Base-by-base conservation (phyloP, 2,797 vertebrate genomes). In the Hydrolagus colliei region DNA sequence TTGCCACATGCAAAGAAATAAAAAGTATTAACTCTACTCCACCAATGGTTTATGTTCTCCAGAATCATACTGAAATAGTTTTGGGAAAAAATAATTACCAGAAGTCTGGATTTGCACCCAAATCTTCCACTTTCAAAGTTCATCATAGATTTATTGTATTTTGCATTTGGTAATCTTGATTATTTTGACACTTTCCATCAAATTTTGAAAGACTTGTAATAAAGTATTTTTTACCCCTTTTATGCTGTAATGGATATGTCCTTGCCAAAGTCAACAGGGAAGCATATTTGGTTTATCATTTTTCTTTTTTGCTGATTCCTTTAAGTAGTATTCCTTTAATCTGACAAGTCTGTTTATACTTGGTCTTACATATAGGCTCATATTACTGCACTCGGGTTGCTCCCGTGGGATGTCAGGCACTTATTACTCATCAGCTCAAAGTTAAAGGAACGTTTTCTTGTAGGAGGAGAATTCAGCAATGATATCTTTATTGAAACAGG, bases 181-280 rank as follows among this genome's bases (percentile, higher is more conserved):
- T 63, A 84, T 52, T 52, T 52, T 77, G 52, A 20, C 20, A 77
- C 41, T 77, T 77, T 20, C 75, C n/a, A 20, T 77, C 18, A 77
- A 77, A 77, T 61, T 82, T 71, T 52, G n/a, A 1, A 22, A 41
- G 41, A 71, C 65, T 52, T 84, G 16, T 65, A 18, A 22, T 82
- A 65, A 68, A 82, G 62, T 71, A 3, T 52, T 52, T 84, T 35
- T 20, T 84, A 35, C 52, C 65, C 52, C 8, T 41, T 76, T 75
- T 20, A 76, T 20, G 10, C 74, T 82, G 10, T 35, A 71, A 9
- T 20, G 1, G 35, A 59, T 14, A n/a, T 32, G 79, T 84, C 79
- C 67, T n/a, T 71, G 79, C 79, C 79, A 84, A 84, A 84, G 18
- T 71, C 63, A 82, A 71, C 65, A 84, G 68, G 79, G 63, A 71